phyloP scores from a whole-genome alignment of 1,140 invertebrate species.

The Drosophila fuyamai region DNA sequence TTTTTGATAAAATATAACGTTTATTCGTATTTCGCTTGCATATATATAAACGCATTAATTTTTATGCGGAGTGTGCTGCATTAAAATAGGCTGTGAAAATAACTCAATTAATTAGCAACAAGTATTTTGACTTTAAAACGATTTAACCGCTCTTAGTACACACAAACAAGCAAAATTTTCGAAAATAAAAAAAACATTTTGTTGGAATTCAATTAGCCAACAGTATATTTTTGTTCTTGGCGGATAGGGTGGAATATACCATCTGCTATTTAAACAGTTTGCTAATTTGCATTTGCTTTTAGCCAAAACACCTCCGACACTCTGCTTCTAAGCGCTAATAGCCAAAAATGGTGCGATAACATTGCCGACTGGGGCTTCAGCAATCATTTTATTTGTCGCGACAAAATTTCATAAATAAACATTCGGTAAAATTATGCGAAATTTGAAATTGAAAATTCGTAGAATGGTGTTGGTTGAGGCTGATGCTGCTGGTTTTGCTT shows the following conservation, averaged over 20 bases:
- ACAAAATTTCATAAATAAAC: slow-evolving; percentile 78
- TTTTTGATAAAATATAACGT: slow-evolving; percentile 42
- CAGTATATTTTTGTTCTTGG: neutral
- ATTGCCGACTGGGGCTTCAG: slow-evolving; percentile 7
- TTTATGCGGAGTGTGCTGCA: slow-evolving; percentile 46
- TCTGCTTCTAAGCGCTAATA: slow-evolving; percentile 42
- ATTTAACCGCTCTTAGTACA: slow-evolving; percentile 17
- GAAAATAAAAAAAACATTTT: slow-evolving; percentile 27
- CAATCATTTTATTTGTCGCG: slow-evolving; percentile 32
- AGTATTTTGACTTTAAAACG: slow-evolving; percentile 58
- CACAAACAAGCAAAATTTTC: slow-evolving; percentile 33
- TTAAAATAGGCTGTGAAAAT: slow-evolving; percentile 49
- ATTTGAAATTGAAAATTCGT: slow-evolving; percentile 47
- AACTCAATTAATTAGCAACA: slow-evolving; percentile 76
- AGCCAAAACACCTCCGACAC: slow-evolving; percentile 62
- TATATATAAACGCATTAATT: slow-evolving; percentile 53
- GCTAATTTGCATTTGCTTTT: slow-evolving; percentile 76
- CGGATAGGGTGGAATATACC: slow-evolving; percentile 1
- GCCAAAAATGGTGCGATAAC: slow-evolving; percentile 45
- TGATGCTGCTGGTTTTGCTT: slow-evolving; percentile 41
- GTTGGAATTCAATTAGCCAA: slow-evolving; percentile 55
- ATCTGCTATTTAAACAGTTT: slow-evolving; percentile 70
- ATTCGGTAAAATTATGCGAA: slow-evolving; percentile 70
- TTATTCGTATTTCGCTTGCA: slow-evolving; percentile 29
- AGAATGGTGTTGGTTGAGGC: neutral